Percentiles rank a stretch among this genome's conserved stretches.
These are phyloP conservation scores for Ciconia boyciana DNA, from an alignment of 2,113 vertebrate species.

Conservation along the genomic window DNA sequence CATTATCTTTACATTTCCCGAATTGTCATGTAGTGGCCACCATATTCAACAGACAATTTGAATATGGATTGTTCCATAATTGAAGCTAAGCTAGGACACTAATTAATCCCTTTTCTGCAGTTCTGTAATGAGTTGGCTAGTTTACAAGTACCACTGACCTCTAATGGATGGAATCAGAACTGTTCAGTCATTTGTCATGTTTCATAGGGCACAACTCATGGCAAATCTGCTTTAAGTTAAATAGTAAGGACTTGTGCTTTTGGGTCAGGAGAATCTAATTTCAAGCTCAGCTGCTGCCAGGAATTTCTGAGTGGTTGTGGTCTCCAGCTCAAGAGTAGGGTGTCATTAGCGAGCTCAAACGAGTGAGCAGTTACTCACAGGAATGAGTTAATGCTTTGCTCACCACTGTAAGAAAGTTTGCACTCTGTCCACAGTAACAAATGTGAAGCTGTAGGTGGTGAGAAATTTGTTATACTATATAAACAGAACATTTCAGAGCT, in stretches of 20 bases:
- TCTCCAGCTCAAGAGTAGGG: not conserved
- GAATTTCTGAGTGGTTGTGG: slow-evolving; percentile 33
- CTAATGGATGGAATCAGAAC: slow-evolving; percentile 55
- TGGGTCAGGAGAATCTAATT: slow-evolving; percentile 34
- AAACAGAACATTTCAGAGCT: slow-evolving; percentile 35
- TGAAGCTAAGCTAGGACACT: slow-evolving; percentile 40
- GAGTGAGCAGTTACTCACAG: not conserved
- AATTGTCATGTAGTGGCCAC: not conserved
- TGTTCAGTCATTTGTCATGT: slow-evolving; percentile 53
- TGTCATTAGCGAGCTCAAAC: not conserved
- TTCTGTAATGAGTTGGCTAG: slow-evolving; percentile 58
- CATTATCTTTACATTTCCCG: not conserved
- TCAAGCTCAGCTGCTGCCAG: not conserved
- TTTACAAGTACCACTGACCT: slow-evolving; percentile 63
- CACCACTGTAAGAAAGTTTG: not conserved
- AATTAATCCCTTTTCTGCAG: slow-evolving; percentile 49
- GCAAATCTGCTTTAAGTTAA: slow-evolving; percentile 5
- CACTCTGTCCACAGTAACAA: not conserved
- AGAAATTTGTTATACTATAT: slow-evolving; percentile 36
- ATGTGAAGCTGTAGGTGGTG: slow-evolving; percentile 48
- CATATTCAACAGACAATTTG: slow-evolving; percentile 17
- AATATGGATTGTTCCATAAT: slow-evolving; percentile 53
- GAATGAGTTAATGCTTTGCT: not conserved
- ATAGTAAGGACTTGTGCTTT: not conserved
- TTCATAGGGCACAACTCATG: not conserved